A percentile compares a stretch with the other conserved stretches of the same genome.
These are phyloP conservation scores for Menidia beryllina DNA, from an alignment of 2,113 vertebrate genomes.

Conservation along the genomic window DNA sequence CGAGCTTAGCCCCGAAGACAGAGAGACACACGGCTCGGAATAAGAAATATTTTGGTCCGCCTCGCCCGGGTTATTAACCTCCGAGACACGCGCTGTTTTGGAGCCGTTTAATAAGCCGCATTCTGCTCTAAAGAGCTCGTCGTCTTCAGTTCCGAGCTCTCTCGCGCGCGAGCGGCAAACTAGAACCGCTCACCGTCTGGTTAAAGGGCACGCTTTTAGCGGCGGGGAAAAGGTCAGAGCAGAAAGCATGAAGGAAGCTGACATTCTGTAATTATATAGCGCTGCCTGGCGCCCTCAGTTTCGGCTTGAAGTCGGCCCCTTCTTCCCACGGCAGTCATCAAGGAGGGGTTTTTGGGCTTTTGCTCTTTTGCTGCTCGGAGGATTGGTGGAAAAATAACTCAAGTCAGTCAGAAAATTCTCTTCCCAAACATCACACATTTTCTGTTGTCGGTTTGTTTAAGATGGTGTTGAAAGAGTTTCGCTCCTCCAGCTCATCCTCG, in stretches of 20 bases:
- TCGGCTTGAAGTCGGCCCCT: no score
- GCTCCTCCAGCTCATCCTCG: no score
- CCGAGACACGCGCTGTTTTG: constrained; percentile 23
- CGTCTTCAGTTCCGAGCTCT: constrained; percentile 27
- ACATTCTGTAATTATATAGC: constrained; percentile 72
- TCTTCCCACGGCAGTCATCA: background rate
- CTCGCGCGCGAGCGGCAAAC: constrained; percentile 29
- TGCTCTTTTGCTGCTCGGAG: background rate
- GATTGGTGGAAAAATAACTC: background rate
- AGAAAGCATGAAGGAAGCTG: constrained; percentile 70
- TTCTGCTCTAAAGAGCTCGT: constrained; percentile 37
- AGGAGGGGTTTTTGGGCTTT: background rate
- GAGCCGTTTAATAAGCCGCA: constrained; percentile 45
- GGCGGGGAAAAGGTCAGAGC: constrained; percentile 72
- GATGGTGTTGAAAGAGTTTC: no score
- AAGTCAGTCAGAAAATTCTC: background rate
- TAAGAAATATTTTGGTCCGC: background rate
- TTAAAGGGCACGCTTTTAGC: constrained; percentile 67
- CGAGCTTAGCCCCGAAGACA: background rate
- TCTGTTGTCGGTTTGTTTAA: no score
- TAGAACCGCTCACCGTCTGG: constrained; percentile 40
- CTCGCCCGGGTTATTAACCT: constrained; percentile 30
- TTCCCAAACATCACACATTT: no score
- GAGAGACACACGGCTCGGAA: background rate
- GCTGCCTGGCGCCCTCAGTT: constrained; percentile 14